These are phyloP conservation scores for Diploptera punctata DNA, from an alignment of 2,888 invertebrate species.

Conservation along the genomic window DNA sequence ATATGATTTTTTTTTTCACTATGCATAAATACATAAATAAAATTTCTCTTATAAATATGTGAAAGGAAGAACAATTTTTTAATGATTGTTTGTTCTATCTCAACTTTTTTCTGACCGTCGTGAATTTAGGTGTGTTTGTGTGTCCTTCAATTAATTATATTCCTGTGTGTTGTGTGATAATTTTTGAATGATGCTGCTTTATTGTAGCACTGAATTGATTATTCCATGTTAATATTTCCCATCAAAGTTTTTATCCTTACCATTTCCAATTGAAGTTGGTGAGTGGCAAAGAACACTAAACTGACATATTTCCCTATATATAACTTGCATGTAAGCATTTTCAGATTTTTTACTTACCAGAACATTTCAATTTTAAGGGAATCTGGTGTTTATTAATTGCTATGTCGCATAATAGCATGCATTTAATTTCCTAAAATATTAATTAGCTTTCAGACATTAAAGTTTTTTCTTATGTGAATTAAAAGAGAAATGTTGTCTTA, in stretches of 20 bases:
- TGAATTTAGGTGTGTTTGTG: slow-evolving; percentile 20
- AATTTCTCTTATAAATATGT: too few species aligned
- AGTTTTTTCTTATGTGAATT: too few species aligned
- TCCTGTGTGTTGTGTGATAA: slow-evolving; percentile 23
- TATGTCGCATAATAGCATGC: too few species aligned
- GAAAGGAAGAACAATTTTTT: too few species aligned
- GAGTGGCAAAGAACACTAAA: too few species aligned
- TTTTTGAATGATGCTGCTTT: slow-evolving; percentile 15
- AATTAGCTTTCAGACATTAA: too few species aligned
- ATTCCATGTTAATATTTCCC: slow-evolving; percentile 21
- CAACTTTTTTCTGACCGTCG: slow-evolving; percentile 11
- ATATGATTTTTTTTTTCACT: too few species aligned
- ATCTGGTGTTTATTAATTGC: slow-evolving; percentile 1
- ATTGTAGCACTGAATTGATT: slow-evolving; percentile 9
- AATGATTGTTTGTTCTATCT: background rate
- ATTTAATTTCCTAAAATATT: too few species aligned
- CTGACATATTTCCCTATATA: too few species aligned
- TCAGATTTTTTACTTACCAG: background rate
- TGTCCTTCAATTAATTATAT: slow-evolving; percentile 12
- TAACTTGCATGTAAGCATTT: too few species aligned
- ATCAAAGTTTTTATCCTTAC: background rate
- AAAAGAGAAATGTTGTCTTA: too few species aligned
- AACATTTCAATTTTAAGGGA: background rate
- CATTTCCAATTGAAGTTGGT: background rate
- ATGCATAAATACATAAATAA: too few species aligned